These are phyloP conservation scores for Hippoglossus hippoglossus DNA, from an alignment of 2,797 vertebrate genomes.

Conservation along the genomic window DNA sequence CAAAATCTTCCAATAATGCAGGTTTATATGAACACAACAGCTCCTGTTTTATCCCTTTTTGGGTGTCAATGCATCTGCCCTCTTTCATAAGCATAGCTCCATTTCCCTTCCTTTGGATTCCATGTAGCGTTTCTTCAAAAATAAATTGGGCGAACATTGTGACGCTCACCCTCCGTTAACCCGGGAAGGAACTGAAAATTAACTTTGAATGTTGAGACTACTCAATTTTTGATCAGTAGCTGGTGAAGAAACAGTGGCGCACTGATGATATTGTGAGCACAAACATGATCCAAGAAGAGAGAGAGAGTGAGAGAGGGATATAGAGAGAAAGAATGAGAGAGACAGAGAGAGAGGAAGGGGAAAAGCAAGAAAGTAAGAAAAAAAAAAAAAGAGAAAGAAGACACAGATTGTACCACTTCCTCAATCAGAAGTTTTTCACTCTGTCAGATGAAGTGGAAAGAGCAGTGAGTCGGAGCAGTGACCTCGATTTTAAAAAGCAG, in stretches of 20 bases:
- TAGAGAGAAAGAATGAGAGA: too few relatives aligned
- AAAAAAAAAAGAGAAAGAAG: not conserved
- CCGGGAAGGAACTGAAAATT: not conserved
- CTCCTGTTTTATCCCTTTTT: too few relatives aligned
- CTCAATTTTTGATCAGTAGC: constrained; percentile 50
- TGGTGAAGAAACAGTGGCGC: constrained; percentile 4
- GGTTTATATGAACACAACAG: too few relatives aligned
- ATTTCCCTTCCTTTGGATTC: constrained; percentile 1
- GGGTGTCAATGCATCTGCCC: not conserved
- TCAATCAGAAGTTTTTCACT: constrained; percentile 16
- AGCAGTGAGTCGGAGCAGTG: not conserved
- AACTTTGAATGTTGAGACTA: constrained; percentile 21
- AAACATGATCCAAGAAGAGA: not conserved
- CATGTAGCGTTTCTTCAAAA: not conserved
- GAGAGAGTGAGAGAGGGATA: not conserved
- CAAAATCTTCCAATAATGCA: too few relatives aligned
- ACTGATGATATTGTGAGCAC: constrained; percentile 7
- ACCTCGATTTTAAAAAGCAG: not conserved
- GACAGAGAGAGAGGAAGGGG: not conserved
- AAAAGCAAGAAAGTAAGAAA: not conserved
- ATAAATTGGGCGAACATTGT: not conserved
- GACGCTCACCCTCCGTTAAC: constrained; percentile 1
- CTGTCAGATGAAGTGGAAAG: not conserved
- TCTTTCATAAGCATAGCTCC: not conserved
- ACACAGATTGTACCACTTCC: constrained; percentile 3